Evolutionary conservation across 2,113 vertebrate species (phyloP).

Genomic region (Apteryx mantelli): DNA sequence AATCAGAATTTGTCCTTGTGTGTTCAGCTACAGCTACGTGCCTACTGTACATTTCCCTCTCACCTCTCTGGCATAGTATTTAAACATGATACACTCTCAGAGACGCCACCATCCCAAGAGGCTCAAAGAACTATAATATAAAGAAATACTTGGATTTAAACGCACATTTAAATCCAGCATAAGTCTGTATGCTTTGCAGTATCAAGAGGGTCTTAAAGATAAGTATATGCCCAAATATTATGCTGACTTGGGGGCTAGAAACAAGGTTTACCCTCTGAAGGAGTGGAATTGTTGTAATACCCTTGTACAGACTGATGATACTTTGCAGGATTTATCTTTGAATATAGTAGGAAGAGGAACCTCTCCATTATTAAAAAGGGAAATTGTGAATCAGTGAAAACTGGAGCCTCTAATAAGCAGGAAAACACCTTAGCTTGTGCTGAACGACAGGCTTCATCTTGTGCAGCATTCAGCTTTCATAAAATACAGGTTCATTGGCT

Average conservation of each 20-base stretch:
- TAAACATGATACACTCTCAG: neutral
- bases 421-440: neutral
- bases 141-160: neutral
- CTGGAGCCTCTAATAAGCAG: neutral
- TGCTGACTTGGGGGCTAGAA: neutral
- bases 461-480: neutral
- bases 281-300: neutral
- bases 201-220: neutral
- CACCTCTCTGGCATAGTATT: neutral
- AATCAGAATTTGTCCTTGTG: neutral
- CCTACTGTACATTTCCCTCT: neutral
- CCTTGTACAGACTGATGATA: neutral
- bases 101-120: neutral
- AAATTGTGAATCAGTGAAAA: neutral
- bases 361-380: neutral
- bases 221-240: neutral
- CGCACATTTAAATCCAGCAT: neutral
- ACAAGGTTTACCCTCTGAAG: neutral
- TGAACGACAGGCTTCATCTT: neutral
- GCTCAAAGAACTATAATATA: neutral
- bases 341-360: neutral
- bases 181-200: neutral
- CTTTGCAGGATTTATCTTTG: neutral
- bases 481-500: neutral
- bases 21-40: neutral